These are phyloP conservation scores for Pipistrellus kuhlii DNA, from an alignment of 2,797 vertebrate genomes.

Conservation along the genomic window DNA sequence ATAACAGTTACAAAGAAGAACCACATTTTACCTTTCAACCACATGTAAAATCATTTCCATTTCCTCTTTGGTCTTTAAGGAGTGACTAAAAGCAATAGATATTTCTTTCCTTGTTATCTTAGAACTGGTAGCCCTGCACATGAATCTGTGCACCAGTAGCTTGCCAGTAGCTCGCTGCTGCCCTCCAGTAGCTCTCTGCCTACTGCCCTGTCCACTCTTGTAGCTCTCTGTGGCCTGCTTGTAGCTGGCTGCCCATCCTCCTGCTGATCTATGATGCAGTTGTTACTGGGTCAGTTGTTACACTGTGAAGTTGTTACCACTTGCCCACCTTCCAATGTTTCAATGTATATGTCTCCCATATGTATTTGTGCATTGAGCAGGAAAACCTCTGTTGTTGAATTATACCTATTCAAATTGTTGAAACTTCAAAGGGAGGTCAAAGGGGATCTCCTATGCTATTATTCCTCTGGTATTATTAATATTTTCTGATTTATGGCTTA, in stretches of 20 bases:
- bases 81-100: neutral
- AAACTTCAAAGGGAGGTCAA: neutral
- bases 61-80: constrained; percentile 26
- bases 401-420: neutral
- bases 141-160: too few relatives aligned
- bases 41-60: constrained; percentile 34
- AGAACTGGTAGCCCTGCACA: neutral
- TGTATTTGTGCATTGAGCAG: neutral
- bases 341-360: neutral
- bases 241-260: too few relatives aligned
- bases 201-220: too few relatives aligned
- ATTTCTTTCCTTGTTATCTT: constrained; percentile 3
- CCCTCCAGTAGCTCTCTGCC: too few relatives aligned
- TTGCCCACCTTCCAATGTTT: neutral
- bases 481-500: neutral
- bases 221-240: too few relatives aligned
- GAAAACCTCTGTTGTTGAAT: neutral
- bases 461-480: neutral
- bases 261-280: too few relatives aligned
- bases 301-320: neutral
- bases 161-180: too few relatives aligned
- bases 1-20: neutral
- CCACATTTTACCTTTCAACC: neutral
- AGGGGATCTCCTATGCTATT: neutral
- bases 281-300: too few relatives aligned